Percentiles rank a stretch among this genome's conserved stretches.
These are phyloP conservation scores for Micromys minutus DNA, from an alignment of 2,113 vertebrate species.

Conservation along the genomic window DNA sequence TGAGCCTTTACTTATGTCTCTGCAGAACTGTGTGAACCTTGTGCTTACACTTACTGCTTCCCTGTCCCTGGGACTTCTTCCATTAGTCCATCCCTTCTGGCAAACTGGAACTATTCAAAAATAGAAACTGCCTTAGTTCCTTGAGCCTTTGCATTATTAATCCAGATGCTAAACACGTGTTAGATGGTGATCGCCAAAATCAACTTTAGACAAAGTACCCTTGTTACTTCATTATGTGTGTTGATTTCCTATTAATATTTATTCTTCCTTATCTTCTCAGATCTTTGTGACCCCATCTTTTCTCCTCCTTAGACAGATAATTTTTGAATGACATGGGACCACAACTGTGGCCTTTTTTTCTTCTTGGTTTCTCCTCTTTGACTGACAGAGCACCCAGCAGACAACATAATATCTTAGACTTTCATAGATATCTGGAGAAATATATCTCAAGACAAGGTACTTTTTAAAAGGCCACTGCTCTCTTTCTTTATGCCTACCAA, in stretches of 20 bases:
- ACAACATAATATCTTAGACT: neutral
- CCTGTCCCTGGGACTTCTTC: neutral
- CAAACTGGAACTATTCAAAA: neutral
- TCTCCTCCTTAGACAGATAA: neutral
- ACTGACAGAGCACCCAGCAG: neutral
- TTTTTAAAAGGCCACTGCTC: neutral
- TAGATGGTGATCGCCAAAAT: neutral
- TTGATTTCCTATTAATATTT: neutral
- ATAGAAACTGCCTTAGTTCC: neutral
- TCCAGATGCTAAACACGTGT: neutral
- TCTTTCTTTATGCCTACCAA: neutral
- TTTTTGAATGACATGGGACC: neutral
- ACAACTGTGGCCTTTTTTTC: neutral
- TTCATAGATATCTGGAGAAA: slow-evolving; percentile 12
- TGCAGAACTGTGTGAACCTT: neutral
- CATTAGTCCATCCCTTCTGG: neutral
- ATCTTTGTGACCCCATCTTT: neutral
- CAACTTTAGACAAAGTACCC: slow-evolving; percentile 13
- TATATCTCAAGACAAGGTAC: neutral
- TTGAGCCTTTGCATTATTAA: neutral
- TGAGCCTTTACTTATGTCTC: neutral
- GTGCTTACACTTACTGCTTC: neutral
- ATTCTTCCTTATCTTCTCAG: neutral
- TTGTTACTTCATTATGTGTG: neutral
- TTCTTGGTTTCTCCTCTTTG: neutral